phyloP scores from a whole-genome alignment of 2,113 vertebrate genomes.

The Camarhynchus parvulus region DNA sequence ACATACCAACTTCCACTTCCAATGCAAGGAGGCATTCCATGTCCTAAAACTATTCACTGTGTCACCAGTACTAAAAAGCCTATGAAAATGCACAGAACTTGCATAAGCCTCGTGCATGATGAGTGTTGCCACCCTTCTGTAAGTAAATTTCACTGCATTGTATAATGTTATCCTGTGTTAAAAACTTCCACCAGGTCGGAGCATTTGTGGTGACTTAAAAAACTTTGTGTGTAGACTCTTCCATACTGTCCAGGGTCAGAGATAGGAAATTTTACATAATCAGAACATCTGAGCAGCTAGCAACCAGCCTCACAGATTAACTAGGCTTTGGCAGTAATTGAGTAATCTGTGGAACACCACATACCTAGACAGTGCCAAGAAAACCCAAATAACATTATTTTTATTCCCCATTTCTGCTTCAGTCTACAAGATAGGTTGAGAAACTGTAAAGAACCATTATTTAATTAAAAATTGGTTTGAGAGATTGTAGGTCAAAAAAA shows the following conservation, averaged over 20 bases:
- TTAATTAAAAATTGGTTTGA: neutral
- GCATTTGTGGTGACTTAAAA: neutral
- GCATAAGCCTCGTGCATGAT: neutral
- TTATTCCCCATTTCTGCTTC: neutral
- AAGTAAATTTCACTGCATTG: neutral
- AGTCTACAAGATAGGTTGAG: neutral
- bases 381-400: neutral
- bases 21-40: neutral
- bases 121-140: neutral
- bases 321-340: neutral
- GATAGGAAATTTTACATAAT: neutral
- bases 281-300: neutral
- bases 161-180: neutral
- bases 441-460: neutral
- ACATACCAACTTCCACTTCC: neutral
- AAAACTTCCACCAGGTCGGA: neutral
- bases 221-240: neutral
- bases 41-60: neutral
- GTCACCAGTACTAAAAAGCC: neutral
- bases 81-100: neutral
- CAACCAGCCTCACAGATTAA: neutral
- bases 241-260: neutral
- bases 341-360: neutral
- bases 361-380: neutral
- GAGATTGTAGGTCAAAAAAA: neutral